These are phyloP conservation scores for Marcusenius ussheri DNA, from an alignment of 2,113 vertebrate genomes.

Conservation along the genomic window DNA sequence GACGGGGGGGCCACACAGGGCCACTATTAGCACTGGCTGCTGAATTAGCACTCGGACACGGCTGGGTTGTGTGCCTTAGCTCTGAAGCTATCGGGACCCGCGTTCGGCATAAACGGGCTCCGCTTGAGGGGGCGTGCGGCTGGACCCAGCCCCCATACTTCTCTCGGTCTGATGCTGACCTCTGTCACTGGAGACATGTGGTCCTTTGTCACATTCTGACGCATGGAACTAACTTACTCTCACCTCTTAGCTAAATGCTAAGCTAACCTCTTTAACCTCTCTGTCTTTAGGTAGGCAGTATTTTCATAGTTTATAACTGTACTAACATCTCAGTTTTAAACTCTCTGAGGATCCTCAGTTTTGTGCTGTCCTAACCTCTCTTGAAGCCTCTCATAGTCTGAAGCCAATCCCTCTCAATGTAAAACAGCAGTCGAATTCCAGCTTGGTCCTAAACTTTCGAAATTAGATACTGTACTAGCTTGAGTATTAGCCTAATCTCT, in stretches of 20 bases:
- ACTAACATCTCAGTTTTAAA: not conserved
- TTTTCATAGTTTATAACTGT: not conserved
- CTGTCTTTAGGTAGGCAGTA: not conserved
- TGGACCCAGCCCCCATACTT: not conserved
- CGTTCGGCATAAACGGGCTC: not conserved
- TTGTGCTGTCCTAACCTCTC: not conserved
- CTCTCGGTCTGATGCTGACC: not conserved
- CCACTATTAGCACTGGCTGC: constrained; percentile 57
- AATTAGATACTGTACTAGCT: not conserved
- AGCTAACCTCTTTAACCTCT: not conserved
- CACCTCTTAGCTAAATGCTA: not conserved
- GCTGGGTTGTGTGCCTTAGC: constrained; percentile 36
- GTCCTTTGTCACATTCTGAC: not conserved
- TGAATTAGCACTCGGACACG: constrained; percentile 48
- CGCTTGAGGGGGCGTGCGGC: not conserved
- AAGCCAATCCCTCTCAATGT: not conserved
- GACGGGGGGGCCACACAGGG: constrained; percentile 45
- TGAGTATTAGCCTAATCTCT: not conserved
- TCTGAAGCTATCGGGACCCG: constrained; percentile 5
- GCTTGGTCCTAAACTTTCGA: not conserved
- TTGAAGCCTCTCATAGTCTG: not conserved
- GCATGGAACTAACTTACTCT: not conserved
- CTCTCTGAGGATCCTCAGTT: not conserved
- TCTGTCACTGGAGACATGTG: not conserved
- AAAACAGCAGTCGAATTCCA: not conserved